Evolutionary conservation across 2,888 invertebrate species (phyloP), one percentile per base, ranked within the genome.

Genomic region (Colostygia pectinataria): DNA sequence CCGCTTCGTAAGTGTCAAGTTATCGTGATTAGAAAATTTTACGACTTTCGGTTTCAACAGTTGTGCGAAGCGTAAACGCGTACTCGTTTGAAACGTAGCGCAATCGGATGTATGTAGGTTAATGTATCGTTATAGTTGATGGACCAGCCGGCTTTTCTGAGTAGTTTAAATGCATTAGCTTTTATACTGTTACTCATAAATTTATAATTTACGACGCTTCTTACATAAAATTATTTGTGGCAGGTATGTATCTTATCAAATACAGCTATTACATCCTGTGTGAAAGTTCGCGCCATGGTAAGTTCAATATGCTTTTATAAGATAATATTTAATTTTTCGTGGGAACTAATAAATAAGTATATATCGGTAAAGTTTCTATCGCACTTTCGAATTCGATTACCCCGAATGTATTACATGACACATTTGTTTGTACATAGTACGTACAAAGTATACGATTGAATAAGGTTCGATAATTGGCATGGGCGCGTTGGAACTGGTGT

Each of bases 31-130:
- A 70, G 65, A 68, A 46, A 66, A 68, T 59, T 67, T 67, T 63
- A 72, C 63, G 59, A 71, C 77, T 79, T 78, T 86, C 80, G 66
- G 73, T 88, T 87, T 85, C 83, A 62, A 77, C 82, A 84, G 73
- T 62, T 69, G 74, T 75, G 75, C 78, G 77, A 79, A 79, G 70
- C 71, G 66, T 71, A 74, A 74, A 49, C 72, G 72, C 74, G 77
- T 70, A 73, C 74, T 78, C 71, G 72, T 75, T 84, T 76, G 77
- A 77, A 75, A 78, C 69, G 67, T 33, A 38, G 69, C 79, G 83
- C 82, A 85, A 86, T 78, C 63, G 66, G 65, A 63, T 74, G 77
- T 68, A 87, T 82, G 76, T 89, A 70, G 89, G 88, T 85, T 87
- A 88, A 87, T 83, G 80, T 73, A 34, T 48, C 45, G 74, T 78